A percentile compares a stretch with the other conserved stretches of the same genome.
phyloP scores from a whole-genome alignment of 2,113 vertebrate species.

The Rallus limicola region DNA sequence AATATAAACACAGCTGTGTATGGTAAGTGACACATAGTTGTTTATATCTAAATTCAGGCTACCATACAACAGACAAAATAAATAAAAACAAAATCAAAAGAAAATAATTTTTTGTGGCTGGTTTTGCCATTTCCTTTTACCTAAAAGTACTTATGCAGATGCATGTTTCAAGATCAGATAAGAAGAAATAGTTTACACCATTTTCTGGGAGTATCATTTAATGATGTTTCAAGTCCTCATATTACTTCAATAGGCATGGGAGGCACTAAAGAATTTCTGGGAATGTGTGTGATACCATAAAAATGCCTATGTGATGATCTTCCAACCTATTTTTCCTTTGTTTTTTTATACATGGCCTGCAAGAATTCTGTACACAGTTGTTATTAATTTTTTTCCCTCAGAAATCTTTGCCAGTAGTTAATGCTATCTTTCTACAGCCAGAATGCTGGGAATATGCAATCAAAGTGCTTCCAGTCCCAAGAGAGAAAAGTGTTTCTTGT shows the following conservation, averaged over 20 bases:
- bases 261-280: background rate
- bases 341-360: background rate
- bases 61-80: background rate
- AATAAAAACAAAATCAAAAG: background rate
- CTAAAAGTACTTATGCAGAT: background rate
- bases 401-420: background rate
- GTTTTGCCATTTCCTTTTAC: background rate
- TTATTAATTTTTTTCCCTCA: background rate
- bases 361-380: background rate
- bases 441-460: background rate
- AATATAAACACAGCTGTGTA: constrained; percentile 5
- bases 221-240: background rate
- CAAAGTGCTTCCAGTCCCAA: background rate
- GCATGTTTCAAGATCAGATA: background rate
- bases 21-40: background rate
- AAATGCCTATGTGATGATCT: background rate
- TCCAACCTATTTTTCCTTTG: background rate
- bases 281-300: background rate
- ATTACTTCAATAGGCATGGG: background rate
- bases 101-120: background rate
- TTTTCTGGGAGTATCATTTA: background rate
- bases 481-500: background rate
- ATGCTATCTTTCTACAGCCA: background rate
- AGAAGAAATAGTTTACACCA: background rate
- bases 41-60: background rate